These are phyloP conservation scores for Cylloceria caligata DNA, from an alignment of 2,888 invertebrate species.

Conservation along the genomic window DNA sequence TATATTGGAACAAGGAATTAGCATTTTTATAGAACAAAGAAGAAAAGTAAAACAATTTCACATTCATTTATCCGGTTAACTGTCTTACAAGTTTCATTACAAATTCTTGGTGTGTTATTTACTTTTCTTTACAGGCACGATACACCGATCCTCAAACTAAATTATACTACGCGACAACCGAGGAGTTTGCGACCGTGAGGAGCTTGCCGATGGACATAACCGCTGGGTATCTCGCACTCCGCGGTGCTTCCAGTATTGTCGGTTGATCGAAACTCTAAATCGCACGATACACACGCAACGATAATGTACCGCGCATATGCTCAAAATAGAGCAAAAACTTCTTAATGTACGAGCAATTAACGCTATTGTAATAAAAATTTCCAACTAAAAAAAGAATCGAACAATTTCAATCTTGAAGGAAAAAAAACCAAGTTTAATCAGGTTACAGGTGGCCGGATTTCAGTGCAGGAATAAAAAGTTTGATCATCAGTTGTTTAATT, in stretches of 20 bases:
- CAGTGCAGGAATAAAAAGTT: slow-evolving; percentile 54
- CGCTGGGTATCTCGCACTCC: slow-evolving; percentile 93
- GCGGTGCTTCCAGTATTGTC: slow-evolving; percentile 93
- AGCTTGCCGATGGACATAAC: slow-evolving; percentile 96
- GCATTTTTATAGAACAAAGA: slow-evolving; percentile 15
- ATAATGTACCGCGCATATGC: slow-evolving; percentile 15
- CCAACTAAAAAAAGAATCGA: background rate
- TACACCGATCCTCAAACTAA: slow-evolving; percentile 97
- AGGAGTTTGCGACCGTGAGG: slow-evolving; percentile 94
- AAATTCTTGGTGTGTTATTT: slow-evolving; percentile 29
- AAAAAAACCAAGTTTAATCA: background rate
- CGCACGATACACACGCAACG: slow-evolving; percentile 25
- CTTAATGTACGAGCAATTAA: background rate
- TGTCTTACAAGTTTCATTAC: slow-evolving; percentile 51
- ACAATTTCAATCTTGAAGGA: no score
- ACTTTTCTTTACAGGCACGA: slow-evolving; percentile 86
- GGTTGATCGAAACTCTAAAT: slow-evolving; percentile 84
- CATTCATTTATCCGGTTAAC: slow-evolving; percentile 52
- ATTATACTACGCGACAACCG: slow-evolving; percentile 92
- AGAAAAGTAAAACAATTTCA: slow-evolving; percentile 38
- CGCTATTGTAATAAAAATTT: background rate
- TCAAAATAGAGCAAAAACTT: no score
- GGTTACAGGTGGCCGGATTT: slow-evolving; percentile 17
- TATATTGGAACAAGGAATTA: slow-evolving; percentile 31
- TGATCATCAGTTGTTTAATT: slow-evolving; percentile 11